Evolutionary conservation across 2,888 invertebrate genomes (phyloP), one percentile per base, ranked within the genome.

Genomic region (Cyaniris semiargus): DNA sequence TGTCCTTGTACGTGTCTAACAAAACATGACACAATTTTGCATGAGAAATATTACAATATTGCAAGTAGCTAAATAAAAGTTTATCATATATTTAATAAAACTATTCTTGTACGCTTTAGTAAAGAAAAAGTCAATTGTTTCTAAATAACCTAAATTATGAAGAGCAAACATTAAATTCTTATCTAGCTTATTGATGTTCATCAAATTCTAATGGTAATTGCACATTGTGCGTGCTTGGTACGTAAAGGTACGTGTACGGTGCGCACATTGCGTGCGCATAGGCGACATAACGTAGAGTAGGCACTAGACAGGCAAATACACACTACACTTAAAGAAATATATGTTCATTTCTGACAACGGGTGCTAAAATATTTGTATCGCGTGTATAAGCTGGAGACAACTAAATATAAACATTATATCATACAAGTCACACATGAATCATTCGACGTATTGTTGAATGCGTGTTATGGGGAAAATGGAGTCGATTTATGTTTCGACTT

Each of bases 371-470:
- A 72, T 72, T 18, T 38, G 74, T 48, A 53, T 74, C 53, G 53
- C 53, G 48, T 53, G 48, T 71, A 38, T n/a, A 38, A 10, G 38
- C 38, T 38, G 18, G 74, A 72, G 74, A 53, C 48, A 53, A 53
- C 74, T 74, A 74, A 74, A 74, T 74, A 74, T 74, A 74, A 53
- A 53, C 53, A 74, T 74, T 74, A 74, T 74, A 74, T 74, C 74
- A 74, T 48, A 74, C 74, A 27, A 48, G 74, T 48, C 71, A 71
- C 23, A 74, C 53, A 48, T 74, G 74, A 74, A 74, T 74, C 74
- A 74, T 74, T 31, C 27, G 27, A 27, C 23, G 44, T 72, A 74
- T 74, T 74, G 74, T 74, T 48, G 27, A 13, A 21, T 21, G 5
- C 74, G 74, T 48, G 74, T 27, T 48, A 48, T 53, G 74, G 74